Evolutionary conservation across 2,113 vertebrate species (phyloP).

Genomic region (Hystrix cristata): DNA sequence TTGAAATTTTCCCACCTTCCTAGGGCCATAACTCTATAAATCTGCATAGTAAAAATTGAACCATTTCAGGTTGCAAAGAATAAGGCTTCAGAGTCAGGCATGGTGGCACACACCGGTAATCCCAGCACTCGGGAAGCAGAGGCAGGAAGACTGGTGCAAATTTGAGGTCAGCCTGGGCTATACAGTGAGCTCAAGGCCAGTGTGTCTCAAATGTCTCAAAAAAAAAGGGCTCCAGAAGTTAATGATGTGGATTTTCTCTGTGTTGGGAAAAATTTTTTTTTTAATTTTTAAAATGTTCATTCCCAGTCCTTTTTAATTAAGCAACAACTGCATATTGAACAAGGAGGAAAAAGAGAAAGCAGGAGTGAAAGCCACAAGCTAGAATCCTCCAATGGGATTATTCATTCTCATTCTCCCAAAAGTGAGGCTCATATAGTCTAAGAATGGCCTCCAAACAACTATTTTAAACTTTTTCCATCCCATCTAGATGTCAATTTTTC

Average conservation of each 20-base stretch:
- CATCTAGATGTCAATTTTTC: background rate
- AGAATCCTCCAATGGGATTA: background rate
- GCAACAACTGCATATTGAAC: background rate
- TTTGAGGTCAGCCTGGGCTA: no score
- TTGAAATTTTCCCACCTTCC: background rate
- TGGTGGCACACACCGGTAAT: no score
- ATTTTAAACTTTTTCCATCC: background rate
- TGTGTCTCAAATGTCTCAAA: no score
- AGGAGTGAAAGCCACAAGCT: conserved; percentile 1
- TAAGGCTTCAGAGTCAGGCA: background rate
- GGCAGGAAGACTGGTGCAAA: no score
- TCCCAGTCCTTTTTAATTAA: background rate
- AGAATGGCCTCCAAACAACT: background rate
- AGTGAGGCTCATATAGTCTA: background rate
- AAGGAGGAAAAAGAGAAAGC: background rate
- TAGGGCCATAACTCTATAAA: background rate
- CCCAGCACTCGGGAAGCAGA: no score
- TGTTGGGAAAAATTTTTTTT: background rate
- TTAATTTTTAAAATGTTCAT: background rate
- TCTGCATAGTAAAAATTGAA: conserved; percentile 4
- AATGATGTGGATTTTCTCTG: conserved; percentile 48
- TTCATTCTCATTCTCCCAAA: background rate
- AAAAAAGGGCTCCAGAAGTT: conserved; percentile 41
- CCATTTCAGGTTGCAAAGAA: conserved; percentile 31
- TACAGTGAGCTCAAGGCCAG: no score